Evolutionary conservation across 2,797 vertebrate species (phyloP).

Genomic region (Acanthurus tractus): DNA sequence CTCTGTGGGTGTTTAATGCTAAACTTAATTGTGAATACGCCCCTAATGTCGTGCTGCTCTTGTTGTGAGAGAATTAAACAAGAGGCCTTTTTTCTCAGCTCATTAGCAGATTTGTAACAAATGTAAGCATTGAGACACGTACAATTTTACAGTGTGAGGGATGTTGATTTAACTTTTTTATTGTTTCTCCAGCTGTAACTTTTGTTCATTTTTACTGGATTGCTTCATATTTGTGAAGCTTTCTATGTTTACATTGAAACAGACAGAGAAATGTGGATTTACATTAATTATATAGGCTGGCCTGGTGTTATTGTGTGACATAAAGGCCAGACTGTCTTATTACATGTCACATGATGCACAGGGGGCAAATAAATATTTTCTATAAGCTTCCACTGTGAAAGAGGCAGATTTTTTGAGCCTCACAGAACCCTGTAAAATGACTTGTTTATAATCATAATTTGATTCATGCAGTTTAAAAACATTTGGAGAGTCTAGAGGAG

Average conservation of each 20-base stretch:
- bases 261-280: not conserved
- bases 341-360: no score
- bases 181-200: not conserved
- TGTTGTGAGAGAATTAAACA: constrained; percentile 40
- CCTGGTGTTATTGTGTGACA: not conserved
- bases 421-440: no score
- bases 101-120: constrained; percentile 26
- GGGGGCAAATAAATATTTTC: no score
- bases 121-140: not conserved
- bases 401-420: no score
- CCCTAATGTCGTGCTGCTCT: constrained; percentile 36
- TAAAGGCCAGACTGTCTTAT: no score
- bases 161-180: not conserved
- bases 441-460: no score
- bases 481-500: no score
- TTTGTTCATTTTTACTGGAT: not conserved
- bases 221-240: not conserved
- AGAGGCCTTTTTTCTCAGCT: constrained; percentile 30
- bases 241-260: not conserved
- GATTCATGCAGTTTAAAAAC: no score
- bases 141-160: constrained; percentile 5
- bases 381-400: no score
- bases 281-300: not conserved
- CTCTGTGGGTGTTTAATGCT: constrained; percentile 29
- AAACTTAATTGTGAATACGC: constrained; percentile 33